phyloP scores from a whole-genome alignment of 1,140 invertebrate genomes.

The Helicoverpa zea region DNA sequence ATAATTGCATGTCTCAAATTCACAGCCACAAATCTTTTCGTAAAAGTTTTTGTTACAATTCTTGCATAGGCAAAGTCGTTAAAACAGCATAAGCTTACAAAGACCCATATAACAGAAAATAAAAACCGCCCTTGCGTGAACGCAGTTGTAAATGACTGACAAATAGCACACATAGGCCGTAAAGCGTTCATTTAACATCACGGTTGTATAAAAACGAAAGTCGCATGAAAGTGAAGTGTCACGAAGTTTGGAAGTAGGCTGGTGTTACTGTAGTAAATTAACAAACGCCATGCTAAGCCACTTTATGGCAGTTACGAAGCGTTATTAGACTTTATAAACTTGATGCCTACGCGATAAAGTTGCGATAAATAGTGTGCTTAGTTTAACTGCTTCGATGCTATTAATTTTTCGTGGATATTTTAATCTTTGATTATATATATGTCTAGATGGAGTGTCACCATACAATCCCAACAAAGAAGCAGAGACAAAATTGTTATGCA shows the following conservation, averaged over 20 bases:
- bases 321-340: constrained; percentile 71
- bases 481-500: too few species aligned
- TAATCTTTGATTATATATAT: too few species aligned
- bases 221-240: constrained; percentile 63
- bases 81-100: constrained; percentile 11
- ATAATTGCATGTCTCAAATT: not conserved
- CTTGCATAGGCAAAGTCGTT: constrained; percentile 3
- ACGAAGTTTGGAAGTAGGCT: constrained; percentile 62
- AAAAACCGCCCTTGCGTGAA: constrained; percentile 46
- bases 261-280: constrained; percentile 68
- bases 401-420: constrained; percentile 5
- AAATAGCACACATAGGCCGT: constrained; percentile 48
- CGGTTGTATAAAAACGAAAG: constrained; percentile 55
- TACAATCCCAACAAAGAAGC: too few species aligned
- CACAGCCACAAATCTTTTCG: not conserved
- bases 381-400: constrained; percentile 38
- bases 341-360: constrained; percentile 61
- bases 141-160: constrained; percentile 45
- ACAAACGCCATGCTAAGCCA: constrained; percentile 62
- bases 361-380: constrained; percentile 66
- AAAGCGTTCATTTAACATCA: constrained; percentile 52
- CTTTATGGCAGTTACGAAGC: constrained; percentile 63
- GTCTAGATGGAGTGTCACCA: too few species aligned
- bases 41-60: not conserved
- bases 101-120: constrained; percentile 18